phyloP scores from a whole-genome alignment of 1,140 invertebrate genomes.

The Ceratina japonica region DNA sequence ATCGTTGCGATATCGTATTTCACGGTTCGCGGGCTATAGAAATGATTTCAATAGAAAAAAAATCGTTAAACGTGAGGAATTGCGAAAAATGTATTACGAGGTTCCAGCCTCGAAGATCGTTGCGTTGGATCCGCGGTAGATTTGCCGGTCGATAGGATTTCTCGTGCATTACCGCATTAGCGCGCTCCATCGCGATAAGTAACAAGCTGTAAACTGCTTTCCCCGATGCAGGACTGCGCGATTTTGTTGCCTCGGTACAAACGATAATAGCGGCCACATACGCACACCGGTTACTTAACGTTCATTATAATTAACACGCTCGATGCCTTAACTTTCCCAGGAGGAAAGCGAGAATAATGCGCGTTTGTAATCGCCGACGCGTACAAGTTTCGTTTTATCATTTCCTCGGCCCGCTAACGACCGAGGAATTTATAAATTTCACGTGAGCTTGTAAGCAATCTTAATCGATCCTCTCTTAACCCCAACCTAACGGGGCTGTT shows the following conservation, averaged over 20 bases:
- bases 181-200: conserved; percentile 61
- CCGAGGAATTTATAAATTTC: conserved; percentile 48
- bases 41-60: not conserved
- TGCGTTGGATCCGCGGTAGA: conserved; percentile 54
- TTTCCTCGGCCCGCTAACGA: conserved; percentile 57
- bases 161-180: conserved; percentile 58
- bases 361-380: conserved; percentile 72
- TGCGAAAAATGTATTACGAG: conserved; percentile 53
- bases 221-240: conserved; percentile 57
- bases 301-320: conserved; percentile 78
- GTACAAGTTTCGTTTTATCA: conserved; percentile 67
- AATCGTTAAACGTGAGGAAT: not conserved
- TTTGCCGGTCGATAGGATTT: conserved; percentile 63
- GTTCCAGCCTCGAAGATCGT: conserved; percentile 40
- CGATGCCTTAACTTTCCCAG: conserved; percentile 78
- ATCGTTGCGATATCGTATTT: not conserved
- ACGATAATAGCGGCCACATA: conserved; percentile 56
- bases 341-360: conserved; percentile 78
- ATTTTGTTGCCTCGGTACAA: conserved; percentile 58
- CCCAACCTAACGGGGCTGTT: not conserved
- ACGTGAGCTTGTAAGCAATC: not conserved
- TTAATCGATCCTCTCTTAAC: conserved; percentile 28
- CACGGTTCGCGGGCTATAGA: not conserved
- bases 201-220: conserved; percentile 64
- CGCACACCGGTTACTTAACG: conserved; percentile 74